phyloP scores from a whole-genome alignment of 2,888 invertebrate species.

The Caenorhabditis uteleia region DNA sequence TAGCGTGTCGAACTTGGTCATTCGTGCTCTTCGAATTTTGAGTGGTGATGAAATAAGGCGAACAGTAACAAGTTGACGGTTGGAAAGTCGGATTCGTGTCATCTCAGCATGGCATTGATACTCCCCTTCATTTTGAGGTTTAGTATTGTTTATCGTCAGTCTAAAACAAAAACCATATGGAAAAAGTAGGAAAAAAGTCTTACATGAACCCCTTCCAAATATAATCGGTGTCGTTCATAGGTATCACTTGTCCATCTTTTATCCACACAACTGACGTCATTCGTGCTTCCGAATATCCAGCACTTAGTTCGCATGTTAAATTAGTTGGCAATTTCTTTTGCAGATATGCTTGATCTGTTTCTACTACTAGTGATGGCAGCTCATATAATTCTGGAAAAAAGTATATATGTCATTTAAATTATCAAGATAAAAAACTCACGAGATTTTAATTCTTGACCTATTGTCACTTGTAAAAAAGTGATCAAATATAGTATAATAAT shows the following conservation, averaged over 20 bases:
- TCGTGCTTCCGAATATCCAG: constrained; percentile 41
- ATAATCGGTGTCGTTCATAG: constrained; percentile 36
- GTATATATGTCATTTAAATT: no score
- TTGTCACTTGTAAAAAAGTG: constrained; percentile 6
- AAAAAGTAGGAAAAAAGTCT: constrained; percentile 10
- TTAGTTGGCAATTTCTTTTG: constrained; percentile 32
- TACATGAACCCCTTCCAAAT: constrained; percentile 34
- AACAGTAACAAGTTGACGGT: constrained; percentile 48
- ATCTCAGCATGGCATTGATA: constrained; percentile 63
- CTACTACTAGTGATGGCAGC: constrained; percentile 48
- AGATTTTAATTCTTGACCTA: constrained; percentile 4
- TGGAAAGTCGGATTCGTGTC: constrained; percentile 50
- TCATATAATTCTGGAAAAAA: constrained; percentile 55
- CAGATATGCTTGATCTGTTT: constrained; percentile 48
- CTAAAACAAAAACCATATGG: constrained; percentile 24
- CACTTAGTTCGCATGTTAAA: constrained; percentile 47
- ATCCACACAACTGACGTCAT: constrained; percentile 50
- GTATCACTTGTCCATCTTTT: constrained; percentile 50
- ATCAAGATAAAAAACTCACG: constrained; percentile 15
- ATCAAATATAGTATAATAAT: constrained; percentile 3
- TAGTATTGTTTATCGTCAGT: constrained; percentile 37
- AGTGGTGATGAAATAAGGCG: constrained; percentile 62
- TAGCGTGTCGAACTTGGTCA: constrained; percentile 63
- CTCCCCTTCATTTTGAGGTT: constrained; percentile 56
- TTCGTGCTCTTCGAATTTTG: constrained; percentile 57